Conservation (phyloP, 2,888 invertebrate species). For the Camptogramma bilineatum region DNA sequence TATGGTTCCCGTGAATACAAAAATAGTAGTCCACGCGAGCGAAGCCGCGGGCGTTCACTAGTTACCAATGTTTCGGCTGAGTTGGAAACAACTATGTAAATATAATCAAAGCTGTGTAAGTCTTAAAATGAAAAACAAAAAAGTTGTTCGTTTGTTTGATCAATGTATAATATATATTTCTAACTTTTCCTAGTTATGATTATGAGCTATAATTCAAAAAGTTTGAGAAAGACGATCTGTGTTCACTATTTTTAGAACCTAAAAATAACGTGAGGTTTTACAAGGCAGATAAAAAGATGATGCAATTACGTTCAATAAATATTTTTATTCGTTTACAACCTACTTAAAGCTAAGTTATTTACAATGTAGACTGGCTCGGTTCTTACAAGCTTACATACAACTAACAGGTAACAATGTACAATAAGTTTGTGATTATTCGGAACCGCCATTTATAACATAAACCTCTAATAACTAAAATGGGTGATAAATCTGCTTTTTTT, state of each 20-base stretch:
- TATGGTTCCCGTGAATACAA: too few species aligned
- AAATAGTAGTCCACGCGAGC: too few species aligned
- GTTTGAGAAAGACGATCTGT: too few species aligned
- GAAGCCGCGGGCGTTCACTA: too few species aligned
- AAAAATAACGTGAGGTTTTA: constrained; percentile 2
- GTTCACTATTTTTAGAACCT: not conserved
- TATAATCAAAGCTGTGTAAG: too few species aligned
- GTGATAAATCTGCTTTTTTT: not conserved
- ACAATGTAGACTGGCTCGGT: constrained; percentile 61
- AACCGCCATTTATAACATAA: not conserved
- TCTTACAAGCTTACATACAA: constrained; percentile 56
- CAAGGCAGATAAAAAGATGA: constrained; percentile 43
- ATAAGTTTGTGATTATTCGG: constrained; percentile 4
- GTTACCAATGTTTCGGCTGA: too few species aligned
- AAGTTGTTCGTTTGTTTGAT: too few species aligned
- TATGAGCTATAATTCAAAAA: too few species aligned
- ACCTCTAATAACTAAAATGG: not conserved
- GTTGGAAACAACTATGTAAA: too few species aligned
- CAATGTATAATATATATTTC: too few species aligned
- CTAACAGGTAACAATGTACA: constrained; percentile 62
- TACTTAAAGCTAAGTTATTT: constrained; percentile 61
- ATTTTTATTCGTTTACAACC: constrained; percentile 66
- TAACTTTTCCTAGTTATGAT: too few species aligned
- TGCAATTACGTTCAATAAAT: constrained; percentile 69
- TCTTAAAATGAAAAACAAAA: too few species aligned